Evolutionary conservation across 2,888 invertebrate species (phyloP), one percentile per base, ranked within the genome.

Genomic region (Chymomyza caudatula): DNA sequence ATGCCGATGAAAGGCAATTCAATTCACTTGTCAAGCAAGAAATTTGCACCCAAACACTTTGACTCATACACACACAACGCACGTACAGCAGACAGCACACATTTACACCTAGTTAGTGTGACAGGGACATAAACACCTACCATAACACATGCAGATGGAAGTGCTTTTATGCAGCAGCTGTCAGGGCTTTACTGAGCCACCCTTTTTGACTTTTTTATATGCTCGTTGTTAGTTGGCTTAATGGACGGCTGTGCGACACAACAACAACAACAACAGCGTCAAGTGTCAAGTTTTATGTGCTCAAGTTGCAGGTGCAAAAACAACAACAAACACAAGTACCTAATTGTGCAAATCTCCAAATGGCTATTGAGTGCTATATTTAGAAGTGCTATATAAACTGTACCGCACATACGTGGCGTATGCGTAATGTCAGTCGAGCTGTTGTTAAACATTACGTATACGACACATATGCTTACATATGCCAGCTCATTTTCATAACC

Each of bases 401-500:
- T 15, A 4, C 49, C 3, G 49, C 8, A 3, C 20, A 20, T 17
- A 20, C 20, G 13, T 13, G 64, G 66, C 76, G 79, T 71, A 67
- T 71, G 65, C 75, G 25, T 62, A 56, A 75, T 76, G 52, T 60
- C 19, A 17, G 61, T 52, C 29, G 29, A 19, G 22, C 20, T 52
- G 52, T 11, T 47, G 25, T 11, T 37, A 8, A 13, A 47, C 4
- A 47, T 47, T 47, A 47, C 44, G 57, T 65, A 63, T 69, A 58
- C 52, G 55, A 57, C 42, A 15, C 23, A 4, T 4, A 53, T 8
- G 65, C 49, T 92, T n/a, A n/a, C 25, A 37, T 11, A 37, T 37
- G 92, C 5, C 92, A 97, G 96, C 29, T 13, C 29, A 11, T 37
- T 37, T 37, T 37, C 29, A 37, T 37, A 57, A 52, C 11, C 23